Evolutionary conservation across 2,797 vertebrate genomes (phyloP), one percentile per base, ranked within the genome.

Genomic region (Amniataba percoides): DNA sequence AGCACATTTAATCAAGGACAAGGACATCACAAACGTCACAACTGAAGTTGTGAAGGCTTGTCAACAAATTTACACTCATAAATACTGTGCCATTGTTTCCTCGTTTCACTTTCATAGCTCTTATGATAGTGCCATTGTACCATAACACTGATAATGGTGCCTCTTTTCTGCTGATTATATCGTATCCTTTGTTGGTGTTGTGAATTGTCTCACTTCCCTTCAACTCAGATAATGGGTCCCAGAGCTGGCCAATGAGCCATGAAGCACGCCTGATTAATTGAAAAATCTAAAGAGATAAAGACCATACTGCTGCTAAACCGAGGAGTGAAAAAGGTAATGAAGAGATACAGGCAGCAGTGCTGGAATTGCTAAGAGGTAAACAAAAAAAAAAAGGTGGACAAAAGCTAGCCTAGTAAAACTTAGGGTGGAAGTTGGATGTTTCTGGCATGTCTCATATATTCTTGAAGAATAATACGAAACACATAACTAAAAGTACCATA

Each of bases 211-310:
- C 63, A 53, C 81, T 85, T 88, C 74, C 83, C 73, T 88, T 90
- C 84, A 83, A 62, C 71, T 82, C 79, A 87, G 87, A 92, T 82
- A 88, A 76, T 42, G 78, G 63, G 75, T 80, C 74, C 70, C 77
- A 71, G 71, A 73, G 71, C 78, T 78, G 78, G 58, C 76, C 80
- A 89, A 82, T 89, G 90, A 92, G 84, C 81, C 87, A 52, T 87
- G 86, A 85, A 87, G 80, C 75, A 77, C 5, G 39, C 77, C 82
- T 87, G 86, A 90, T 91, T 90, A 92, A 92, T 91, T 89, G 84
- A 85, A 88, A 89, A 92, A 87, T 88, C 86, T 81, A 72, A 84
- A 80, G 80, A 75, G 86, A 90, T 87, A 80, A 88, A 87, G 80
- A 82, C 83, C 74, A 61, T 66, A 66, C 36, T 62, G 75, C 81